phyloP scores from a whole-genome alignment of 2,113 vertebrate species.

The Microcebus ravelobensis region DNA sequence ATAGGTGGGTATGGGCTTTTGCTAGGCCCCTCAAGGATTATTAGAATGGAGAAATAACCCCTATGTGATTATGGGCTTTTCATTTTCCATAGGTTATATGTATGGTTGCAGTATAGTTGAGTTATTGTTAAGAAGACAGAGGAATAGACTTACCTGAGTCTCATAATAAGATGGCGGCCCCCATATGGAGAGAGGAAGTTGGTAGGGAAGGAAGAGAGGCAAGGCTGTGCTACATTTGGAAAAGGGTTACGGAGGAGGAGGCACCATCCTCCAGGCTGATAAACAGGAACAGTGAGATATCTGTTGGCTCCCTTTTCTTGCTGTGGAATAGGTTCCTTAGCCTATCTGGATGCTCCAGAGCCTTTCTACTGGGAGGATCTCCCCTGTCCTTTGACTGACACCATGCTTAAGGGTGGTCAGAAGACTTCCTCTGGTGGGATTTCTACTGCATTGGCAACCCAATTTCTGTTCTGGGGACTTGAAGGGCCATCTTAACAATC shows the following conservation, averaged over 20 bases:
- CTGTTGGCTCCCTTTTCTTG: neutral
- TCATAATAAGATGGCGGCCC: neutral
- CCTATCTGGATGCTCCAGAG: neutral
- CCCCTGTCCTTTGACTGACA: neutral
- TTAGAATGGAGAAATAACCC: neutral
- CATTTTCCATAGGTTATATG: neutral
- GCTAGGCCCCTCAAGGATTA: neutral
- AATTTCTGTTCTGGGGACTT: neutral
- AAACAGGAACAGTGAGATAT: neutral
- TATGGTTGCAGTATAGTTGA: neutral
- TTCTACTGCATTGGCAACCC: neutral
- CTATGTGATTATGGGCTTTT: neutral
- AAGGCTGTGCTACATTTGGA: neutral
- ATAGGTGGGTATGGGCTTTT: neutral
- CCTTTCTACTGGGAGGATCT: neutral
- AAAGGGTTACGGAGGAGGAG: neutral
- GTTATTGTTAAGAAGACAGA: neutral
- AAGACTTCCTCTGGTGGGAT: neutral
- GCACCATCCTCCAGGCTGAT: neutral
- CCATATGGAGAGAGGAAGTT: neutral
- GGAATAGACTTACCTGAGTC: neutral
- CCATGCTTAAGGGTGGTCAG: neutral
- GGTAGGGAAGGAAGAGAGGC: neutral
- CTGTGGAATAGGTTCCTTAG: neutral
- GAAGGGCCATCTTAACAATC: neutral